Evolutionary conservation across 2,888 invertebrate species (phyloP).

Genomic region (Andrena praecox): DNA sequence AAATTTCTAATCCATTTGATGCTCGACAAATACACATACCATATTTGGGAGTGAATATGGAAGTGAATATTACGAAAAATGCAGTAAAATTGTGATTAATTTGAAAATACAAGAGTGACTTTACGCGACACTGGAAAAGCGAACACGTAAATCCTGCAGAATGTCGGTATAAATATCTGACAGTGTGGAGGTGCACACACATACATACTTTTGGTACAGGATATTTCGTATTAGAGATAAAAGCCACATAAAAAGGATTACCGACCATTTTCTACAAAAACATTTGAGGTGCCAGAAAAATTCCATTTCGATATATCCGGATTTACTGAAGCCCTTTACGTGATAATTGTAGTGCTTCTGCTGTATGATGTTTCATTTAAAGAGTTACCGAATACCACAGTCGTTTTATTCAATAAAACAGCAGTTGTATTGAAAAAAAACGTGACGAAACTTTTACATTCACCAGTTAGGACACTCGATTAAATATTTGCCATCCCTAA

Average conservation of each 20-base stretch:
- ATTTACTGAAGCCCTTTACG: neutral
- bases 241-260: constrained; percentile 9
- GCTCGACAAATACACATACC: no score
- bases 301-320: neutral
- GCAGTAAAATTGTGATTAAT: no score
- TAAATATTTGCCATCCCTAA: no score
- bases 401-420: neutral
- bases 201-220: constrained; percentile 7
- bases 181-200: neutral
- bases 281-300: neutral
- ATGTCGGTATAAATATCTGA: constrained; percentile 3
- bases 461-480: no score
- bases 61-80: no score
- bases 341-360: neutral
- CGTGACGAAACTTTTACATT: no score
- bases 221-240: constrained; percentile 18
- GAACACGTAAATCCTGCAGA: constrained; percentile 8
- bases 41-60: no score
- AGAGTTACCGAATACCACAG: neutral
- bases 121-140: neutral
- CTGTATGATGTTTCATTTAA: neutral
- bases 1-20: no score
- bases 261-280: neutral
- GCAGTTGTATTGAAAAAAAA: no score
- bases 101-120: neutral